A percentile compares a stretch with the other conserved stretches of the same genome.
phyloP scores from a whole-genome alignment of 2,888 invertebrate genomes.

The Drosophila tripunctata region DNA sequence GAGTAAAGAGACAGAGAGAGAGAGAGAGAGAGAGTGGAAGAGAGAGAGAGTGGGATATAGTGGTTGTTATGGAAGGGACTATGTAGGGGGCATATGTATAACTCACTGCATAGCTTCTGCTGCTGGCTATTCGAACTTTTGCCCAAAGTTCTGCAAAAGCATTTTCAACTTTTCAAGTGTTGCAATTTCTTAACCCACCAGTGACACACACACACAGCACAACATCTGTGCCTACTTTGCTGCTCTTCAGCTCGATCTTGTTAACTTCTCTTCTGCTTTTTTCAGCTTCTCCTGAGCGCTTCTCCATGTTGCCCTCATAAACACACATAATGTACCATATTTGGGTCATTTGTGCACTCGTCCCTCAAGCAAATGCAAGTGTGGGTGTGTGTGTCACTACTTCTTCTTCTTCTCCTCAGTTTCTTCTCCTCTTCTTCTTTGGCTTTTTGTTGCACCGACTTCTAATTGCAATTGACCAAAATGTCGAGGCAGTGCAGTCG shows the following conservation, averaged over 20 bases:
- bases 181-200: conserved; percentile 65
- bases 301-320: conserved; percentile 21
- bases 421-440: too few relatives aligned
- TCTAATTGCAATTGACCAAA: conserved; percentile 78
- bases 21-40: background rate
- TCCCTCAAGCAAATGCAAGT: background rate
- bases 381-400: background rate
- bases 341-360: conserved; percentile 56
- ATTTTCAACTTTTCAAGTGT: conserved; percentile 77
- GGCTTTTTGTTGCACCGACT: conserved; percentile 35
- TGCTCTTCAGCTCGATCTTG: too few relatives aligned
- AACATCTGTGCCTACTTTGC: background rate
- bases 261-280: background rate
- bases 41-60: background rate
- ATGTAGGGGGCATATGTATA: too few relatives aligned
- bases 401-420: conserved; percentile 17
- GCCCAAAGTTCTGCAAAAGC: conserved; percentile 51
- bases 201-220: background rate
- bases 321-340: conserved; percentile 71
- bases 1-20: background rate
- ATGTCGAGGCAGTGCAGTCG: conserved; percentile 49
- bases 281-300: background rate
- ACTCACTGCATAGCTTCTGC: conserved; percentile 22
- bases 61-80: background rate
- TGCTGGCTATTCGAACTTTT: conserved; percentile 57